Evolutionary conservation across 2,113 vertebrate species (phyloP).

Genomic region (Pollimyrus isidori): DNA sequence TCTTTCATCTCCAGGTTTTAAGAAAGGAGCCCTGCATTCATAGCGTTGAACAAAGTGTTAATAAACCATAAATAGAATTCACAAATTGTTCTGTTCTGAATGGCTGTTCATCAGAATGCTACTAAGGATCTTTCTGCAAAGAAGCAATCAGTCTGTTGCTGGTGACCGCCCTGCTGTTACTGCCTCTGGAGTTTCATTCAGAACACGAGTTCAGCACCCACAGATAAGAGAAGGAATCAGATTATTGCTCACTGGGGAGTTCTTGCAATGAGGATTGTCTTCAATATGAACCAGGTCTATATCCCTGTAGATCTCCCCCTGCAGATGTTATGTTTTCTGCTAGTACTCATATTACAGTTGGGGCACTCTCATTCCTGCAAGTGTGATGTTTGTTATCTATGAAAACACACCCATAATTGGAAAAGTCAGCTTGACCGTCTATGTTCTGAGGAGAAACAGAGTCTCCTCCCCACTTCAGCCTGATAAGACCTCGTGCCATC

Average conservation of each 20-base stretch:
- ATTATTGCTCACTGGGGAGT: neutral
- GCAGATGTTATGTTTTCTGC: neutral
- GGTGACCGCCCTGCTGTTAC: neutral
- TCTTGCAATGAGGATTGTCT: neutral
- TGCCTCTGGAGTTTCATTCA: neutral
- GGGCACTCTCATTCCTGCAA: neutral
- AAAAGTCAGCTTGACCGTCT: neutral
- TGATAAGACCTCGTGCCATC: neutral
- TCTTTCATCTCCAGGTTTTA: neutral
- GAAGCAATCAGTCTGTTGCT: neutral
- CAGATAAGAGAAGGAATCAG: neutral
- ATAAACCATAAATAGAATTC: neutral
- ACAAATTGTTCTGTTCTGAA: neutral
- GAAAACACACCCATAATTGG: neutral
- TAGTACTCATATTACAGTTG: neutral
- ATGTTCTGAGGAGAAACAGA: neutral
- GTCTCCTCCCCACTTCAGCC: neutral
- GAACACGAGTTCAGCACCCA: neutral
- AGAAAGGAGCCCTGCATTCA: neutral
- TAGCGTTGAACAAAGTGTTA: neutral
- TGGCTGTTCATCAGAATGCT: neutral
- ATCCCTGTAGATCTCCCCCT: neutral
- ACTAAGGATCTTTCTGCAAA: neutral
- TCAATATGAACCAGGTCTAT: neutral
- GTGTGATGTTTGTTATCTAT: neutral